Evolutionary conservation across 2,797 vertebrate genomes (phyloP).

Genomic region (Perodicticus potto): DNA sequence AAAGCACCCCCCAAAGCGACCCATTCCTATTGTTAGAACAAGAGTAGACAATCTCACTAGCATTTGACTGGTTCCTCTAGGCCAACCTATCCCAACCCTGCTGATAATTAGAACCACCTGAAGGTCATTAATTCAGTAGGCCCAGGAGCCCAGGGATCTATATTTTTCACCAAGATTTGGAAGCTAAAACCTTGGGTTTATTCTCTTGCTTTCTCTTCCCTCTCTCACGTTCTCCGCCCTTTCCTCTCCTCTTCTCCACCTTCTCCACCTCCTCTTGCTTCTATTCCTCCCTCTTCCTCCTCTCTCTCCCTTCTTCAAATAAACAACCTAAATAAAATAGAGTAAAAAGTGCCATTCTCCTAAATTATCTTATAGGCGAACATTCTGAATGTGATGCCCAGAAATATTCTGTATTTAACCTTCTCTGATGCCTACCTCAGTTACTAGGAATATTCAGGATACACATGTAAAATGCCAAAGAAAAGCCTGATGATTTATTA

Average conservation of each 20-base stretch:
- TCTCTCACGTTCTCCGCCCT: background rate
- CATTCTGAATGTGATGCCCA: background rate
- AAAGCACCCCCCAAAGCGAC: background rate
- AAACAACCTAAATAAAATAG: conserved; percentile 30
- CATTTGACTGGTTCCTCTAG: background rate
- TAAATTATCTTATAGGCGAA: conserved; percentile 13
- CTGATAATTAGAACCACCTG: background rate
- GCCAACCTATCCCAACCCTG: background rate
- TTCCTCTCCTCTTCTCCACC: too few relatives aligned
- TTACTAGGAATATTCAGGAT: background rate
- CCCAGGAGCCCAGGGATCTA: accelerated
- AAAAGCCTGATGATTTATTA: background rate
- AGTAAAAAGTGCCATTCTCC: background rate
- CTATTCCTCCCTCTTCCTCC: background rate
- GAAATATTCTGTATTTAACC: background rate
- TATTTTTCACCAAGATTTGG: background rate
- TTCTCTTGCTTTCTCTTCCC: conserved; percentile 7
- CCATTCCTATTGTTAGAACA: background rate
- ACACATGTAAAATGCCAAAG: background rate
- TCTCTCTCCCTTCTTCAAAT: conserved; percentile 17
- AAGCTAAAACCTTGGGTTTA: conserved; percentile 4
- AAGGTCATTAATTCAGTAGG: background rate
- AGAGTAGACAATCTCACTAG: background rate
- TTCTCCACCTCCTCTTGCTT: background rate
- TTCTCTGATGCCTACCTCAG: background rate